Base-by-base conservation (phyloP, 2,113 vertebrate genomes). In the Calyptommatus sinebrachiatus region DNA sequence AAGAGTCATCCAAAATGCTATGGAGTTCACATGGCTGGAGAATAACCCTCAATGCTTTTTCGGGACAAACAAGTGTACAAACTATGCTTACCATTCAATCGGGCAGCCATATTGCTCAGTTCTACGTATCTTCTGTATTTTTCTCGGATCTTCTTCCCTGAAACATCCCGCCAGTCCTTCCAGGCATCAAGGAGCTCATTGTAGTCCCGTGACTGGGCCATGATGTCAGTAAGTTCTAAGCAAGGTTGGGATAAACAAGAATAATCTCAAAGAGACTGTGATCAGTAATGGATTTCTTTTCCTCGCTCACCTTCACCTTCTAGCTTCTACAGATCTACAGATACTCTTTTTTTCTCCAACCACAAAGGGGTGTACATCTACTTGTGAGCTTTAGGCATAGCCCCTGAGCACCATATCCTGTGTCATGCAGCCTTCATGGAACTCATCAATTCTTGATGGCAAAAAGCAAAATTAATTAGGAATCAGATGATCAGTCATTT, bases 101-200 rank as follows among this genome's bases (percentile, higher is more conserved):
- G 8, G 0, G 98, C 97, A 9, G 97, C 98, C 88, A 96, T 94
- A 94, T 99, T 99, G 93, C 96, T 96, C 79, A 99, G 92, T 41
- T 95, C 90, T 73, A 99, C 98, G 0, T 99, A 99, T 95, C 92
- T 91, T 61, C 94, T 94, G 91, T 95, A 99, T 63, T 87, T 84
- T 22, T 67, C 72, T n/a, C 95, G 95, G 66, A 99, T 93, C 31
- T 91, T 79, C 88, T 95, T 96, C 65, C 98, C 98, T 24, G 96
- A 96, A n/a, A 91, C 90, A 60, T 99, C 95, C 57, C 97, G 89
- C 98, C 98, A 99, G 84, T 95, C 95, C 88, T 97, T 94, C 98
- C 98, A 99, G 4, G 88, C 96, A 66, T 97, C 98, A 7, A 97
- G 82, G 62, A 99, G 93, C 41, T 98, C 95, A 0, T 97, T 85